These are phyloP conservation scores for Squalus acanthias DNA, from an alignment of 2,797 vertebrate genomes.

Conservation along the genomic window DNA sequence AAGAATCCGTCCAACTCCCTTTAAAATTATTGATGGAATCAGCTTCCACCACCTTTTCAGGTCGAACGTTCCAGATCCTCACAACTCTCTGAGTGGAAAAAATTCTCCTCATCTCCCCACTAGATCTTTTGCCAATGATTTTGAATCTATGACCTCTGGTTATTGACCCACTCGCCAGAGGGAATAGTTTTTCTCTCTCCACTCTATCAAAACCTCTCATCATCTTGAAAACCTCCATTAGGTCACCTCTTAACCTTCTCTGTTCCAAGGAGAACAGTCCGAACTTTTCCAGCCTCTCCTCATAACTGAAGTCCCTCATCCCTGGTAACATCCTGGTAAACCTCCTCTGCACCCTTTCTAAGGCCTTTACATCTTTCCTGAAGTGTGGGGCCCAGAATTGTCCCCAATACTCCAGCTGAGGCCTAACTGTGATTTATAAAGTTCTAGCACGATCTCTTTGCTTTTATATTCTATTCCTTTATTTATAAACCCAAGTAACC, in stretches of 20 bases:
- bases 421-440: not conserved
- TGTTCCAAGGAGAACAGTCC: too few relatives aligned
- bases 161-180: not conserved
- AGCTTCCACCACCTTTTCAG: not conserved
- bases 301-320: not conserved
- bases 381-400: not conserved
- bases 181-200: not conserved
- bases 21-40: too few relatives aligned
- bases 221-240: not conserved
- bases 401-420: not conserved
- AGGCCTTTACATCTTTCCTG: not conserved
- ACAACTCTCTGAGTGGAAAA: not conserved
- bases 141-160: not conserved
- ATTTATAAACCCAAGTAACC: too few relatives aligned
- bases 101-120: too few relatives aligned
- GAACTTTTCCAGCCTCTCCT: not conserved
- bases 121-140: not conserved
- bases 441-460: not conserved
- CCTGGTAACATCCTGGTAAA: not conserved
- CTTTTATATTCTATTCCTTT: too few relatives aligned
- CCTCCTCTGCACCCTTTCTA: not conserved
- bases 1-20: too few relatives aligned
- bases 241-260: too few relatives aligned
- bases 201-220: not conserved
- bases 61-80: not conserved